Evolutionary conservation across 1,140 invertebrate genomes (phyloP).

Genomic region (Zaprionus camerounensis): DNA sequence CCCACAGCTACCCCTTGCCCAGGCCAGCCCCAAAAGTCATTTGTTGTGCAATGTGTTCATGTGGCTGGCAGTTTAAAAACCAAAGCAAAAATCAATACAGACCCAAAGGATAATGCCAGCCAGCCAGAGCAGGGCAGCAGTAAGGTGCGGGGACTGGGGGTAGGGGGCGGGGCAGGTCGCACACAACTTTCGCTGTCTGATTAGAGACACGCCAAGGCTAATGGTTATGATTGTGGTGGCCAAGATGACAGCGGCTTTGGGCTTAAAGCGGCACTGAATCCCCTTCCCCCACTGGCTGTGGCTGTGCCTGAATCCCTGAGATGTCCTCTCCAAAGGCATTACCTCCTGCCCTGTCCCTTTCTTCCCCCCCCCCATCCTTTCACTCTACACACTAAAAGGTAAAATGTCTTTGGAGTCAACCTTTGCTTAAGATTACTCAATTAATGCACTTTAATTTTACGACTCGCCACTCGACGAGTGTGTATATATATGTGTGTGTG

Average conservation of each 20-base stretch:
- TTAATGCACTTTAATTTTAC: slow-evolving; percentile 72
- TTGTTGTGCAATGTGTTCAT: slow-evolving; percentile 82
- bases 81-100: slow-evolving; percentile 80
- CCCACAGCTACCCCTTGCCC: not conserved
- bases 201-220: slow-evolving; percentile 78
- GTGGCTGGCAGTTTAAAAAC: slow-evolving; percentile 81
- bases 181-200: slow-evolving; percentile 70
- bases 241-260: slow-evolving; percentile 73
- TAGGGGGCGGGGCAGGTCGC: not conserved
- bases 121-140: not conserved
- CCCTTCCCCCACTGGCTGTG: not conserved
- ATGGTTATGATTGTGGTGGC: slow-evolving; percentile 82
- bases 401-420: slow-evolving; percentile 64
- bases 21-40: slow-evolving; percentile 68
- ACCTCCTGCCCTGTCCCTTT: not conserved
- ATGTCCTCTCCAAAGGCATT: slow-evolving; percentile 50
- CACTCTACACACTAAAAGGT: slow-evolving; percentile 57
- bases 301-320: slow-evolving; percentile 14
- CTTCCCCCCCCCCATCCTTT: too few relatives aligned
- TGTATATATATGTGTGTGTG: not conserved
- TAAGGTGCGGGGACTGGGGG: not conserved
- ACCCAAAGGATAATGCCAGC: slow-evolving; percentile 51
- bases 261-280: slow-evolving; percentile 52
- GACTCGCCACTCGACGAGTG: slow-evolving; percentile 25
- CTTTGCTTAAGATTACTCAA: slow-evolving; percentile 74